Conservation (phyloP, 2,113 vertebrate genomes). For the Sprattus sprattus region DNA sequence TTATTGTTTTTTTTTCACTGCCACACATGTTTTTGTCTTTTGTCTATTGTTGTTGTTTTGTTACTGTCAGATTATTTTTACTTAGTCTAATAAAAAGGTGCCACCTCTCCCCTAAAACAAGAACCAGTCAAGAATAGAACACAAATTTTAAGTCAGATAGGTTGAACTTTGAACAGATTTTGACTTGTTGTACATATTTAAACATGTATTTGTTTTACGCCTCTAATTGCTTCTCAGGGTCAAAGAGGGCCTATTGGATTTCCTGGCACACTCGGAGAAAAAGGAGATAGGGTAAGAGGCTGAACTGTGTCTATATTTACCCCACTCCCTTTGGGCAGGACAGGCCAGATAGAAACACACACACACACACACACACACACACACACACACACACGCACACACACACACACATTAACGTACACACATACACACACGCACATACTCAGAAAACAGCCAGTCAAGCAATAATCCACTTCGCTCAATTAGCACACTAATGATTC, state of each 20-base stretch:
- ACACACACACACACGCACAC: slow-evolving; percentile 8
- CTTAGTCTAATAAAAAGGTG: not conserved
- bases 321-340: not conserved
- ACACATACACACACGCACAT: not conserved
- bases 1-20: not conserved
- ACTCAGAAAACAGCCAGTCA: slow-evolving; percentile 13
- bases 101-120: not conserved
- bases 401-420: not conserved
- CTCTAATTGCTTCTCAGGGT: slow-evolving; percentile 59
- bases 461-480: not conserved
- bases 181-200: not conserved
- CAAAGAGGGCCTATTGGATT: slow-evolving; percentile 71
- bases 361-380: not conserved
- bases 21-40: not conserved
- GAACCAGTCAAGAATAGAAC: not conserved
- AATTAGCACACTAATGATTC: slow-evolving; percentile 13
- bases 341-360: not conserved
- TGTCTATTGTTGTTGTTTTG: not conserved
- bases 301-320: not conserved
- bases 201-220: not conserved
- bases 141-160: not conserved
- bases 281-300: slow-evolving; percentile 71
- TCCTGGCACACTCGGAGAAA: slow-evolving; percentile 67
- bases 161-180: not conserved
- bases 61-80: not conserved